phyloP scores from a whole-genome alignment of 1,140 invertebrate species.

The Hesperophylax magnus region DNA sequence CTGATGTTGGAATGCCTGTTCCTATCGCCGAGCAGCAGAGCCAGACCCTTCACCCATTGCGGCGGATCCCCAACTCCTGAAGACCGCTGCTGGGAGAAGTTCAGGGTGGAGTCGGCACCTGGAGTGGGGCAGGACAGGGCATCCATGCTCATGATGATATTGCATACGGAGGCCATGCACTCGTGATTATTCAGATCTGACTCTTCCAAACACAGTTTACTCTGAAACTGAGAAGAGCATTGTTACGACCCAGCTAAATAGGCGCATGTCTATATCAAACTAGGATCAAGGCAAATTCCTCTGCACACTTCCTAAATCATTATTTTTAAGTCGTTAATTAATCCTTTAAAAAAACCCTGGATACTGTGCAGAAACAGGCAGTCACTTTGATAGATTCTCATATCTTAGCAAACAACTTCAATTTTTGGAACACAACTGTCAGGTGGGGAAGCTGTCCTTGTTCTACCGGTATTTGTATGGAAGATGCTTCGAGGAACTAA shows the following conservation, averaged over 20 bases:
- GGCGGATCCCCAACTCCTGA: background rate
- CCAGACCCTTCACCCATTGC: slow-evolving; percentile 43
- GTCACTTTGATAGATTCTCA: no score
- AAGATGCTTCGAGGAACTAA: no score
- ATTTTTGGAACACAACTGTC: no score
- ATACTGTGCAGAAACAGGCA: no score
- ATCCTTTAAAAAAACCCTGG: no score
- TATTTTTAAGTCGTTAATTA: no score
- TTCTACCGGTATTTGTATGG: no score
- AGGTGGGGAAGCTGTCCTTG: no score
- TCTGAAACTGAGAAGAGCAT: background rate
- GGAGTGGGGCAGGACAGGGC: background rate
- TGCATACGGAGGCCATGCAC: slow-evolving; percentile 51
- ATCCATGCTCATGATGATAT: slow-evolving; percentile 29
- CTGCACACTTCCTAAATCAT: no score
- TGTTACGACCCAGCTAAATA: background rate
- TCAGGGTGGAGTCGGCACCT: background rate
- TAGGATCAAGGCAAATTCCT: no score
- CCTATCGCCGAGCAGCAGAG: slow-evolving; percentile 28
- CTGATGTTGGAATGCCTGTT: slow-evolving; percentile 42
- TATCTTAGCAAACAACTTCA: no score
- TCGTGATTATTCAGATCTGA: slow-evolving; percentile 54
- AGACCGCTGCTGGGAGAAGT: background rate
- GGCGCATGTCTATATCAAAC: no score
- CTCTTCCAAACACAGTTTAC: slow-evolving; percentile 34